Conservation (phyloP, 2,888 invertebrate species). For the Zonitis immaculata region DNA sequence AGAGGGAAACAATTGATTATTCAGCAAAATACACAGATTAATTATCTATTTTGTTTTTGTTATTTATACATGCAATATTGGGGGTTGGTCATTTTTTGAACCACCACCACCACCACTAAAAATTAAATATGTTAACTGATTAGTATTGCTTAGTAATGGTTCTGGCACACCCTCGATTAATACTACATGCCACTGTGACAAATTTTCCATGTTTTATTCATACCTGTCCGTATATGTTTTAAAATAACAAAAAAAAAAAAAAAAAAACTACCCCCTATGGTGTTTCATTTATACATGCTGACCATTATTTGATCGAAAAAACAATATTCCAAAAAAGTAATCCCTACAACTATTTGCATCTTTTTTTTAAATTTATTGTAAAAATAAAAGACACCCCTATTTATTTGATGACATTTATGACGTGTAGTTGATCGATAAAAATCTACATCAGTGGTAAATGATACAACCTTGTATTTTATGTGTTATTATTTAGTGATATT, state of each 20-base stretch:
- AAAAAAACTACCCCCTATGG: background rate
- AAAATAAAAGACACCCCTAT: constrained; percentile 2
- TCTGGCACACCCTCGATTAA: constrained; percentile 32
- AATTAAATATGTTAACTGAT: constrained; percentile 33
- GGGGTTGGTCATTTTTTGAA: no score
- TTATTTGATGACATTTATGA: no score
- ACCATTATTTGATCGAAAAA: constrained; percentile 4
- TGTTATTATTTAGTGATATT: constrained; percentile 34
- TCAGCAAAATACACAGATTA: background rate
- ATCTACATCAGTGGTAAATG: constrained; percentile 18
- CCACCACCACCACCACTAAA: no score
- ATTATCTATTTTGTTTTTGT: background rate
- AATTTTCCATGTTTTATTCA: constrained; percentile 34
- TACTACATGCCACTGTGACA: constrained; percentile 32
- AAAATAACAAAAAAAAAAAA: background rate
- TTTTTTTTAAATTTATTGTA: background rate
- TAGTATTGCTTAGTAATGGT: constrained; percentile 32
- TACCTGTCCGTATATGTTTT: constrained; percentile 8
- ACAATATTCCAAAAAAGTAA: background rate
- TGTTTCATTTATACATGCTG: constrained; percentile 7
- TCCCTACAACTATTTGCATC: constrained; percentile 2
- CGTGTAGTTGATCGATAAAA: constrained; percentile 1
- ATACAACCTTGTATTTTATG: constrained; percentile 29
- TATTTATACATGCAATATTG: constrained; percentile 11
- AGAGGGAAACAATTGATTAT: background rate